phyloP scores from a whole-genome alignment of 2,113 vertebrate species.

The Ranitomeya imitator region DNA sequence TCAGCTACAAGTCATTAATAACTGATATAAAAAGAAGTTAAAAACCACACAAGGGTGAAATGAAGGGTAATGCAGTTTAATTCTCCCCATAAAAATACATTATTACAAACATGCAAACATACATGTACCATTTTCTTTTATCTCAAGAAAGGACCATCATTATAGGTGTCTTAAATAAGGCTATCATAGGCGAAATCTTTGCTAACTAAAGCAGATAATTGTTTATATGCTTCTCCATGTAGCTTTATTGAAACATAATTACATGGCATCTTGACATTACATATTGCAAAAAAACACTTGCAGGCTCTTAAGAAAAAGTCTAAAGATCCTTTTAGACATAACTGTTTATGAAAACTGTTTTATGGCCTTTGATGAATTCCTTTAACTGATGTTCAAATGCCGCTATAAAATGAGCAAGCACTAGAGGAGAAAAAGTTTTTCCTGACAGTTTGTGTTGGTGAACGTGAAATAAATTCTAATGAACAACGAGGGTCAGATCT shows the following conservation, averaged over 20 bases:
- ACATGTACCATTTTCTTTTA: constrained; percentile 5
- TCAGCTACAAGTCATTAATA: background rate
- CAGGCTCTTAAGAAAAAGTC: constrained; percentile 24
- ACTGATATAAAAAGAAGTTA: background rate
- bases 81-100: constrained; percentile 43
- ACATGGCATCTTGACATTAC: constrained; percentile 49
- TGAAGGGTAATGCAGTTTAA: constrained; percentile 44
- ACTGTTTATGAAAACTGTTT: constrained; percentile 55
- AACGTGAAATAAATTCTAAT: constrained; percentile 36
- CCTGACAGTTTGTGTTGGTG: constrained; percentile 28
- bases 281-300: constrained; percentile 44
- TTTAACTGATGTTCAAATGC: constrained; percentile 51
- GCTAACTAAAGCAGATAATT: constrained; percentile 47
- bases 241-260: constrained; percentile 54
- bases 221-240: constrained; percentile 47
- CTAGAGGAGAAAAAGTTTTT: constrained; percentile 31
- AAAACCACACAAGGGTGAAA: constrained; percentile 23
- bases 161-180: constrained; percentile 43
- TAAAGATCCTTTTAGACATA: constrained; percentile 45
- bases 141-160: constrained; percentile 19
- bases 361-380: constrained; percentile 47
- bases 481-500: constrained; percentile 7
- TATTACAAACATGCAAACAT: constrained; percentile 43
- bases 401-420: constrained; percentile 33
- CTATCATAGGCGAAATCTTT: constrained; percentile 54